A percentile compares a stretch with the other conserved stretches of the same genome.
phyloP scores from a whole-genome alignment of 2,888 invertebrate species.

The Conomelus anceps region DNA sequence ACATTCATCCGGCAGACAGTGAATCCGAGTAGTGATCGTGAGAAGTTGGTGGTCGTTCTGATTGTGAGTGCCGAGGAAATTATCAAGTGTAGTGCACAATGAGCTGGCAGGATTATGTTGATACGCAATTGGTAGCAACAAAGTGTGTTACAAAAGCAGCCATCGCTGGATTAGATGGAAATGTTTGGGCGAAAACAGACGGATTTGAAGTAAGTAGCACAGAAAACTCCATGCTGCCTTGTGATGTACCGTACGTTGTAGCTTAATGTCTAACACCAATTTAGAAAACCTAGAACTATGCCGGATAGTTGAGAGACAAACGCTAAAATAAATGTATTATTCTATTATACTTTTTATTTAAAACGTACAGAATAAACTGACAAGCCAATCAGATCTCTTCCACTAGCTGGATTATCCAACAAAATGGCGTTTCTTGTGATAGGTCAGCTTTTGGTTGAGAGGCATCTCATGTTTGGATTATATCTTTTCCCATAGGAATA shows the following conservation, averaged over 20 bases:
- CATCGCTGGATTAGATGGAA: conserved; percentile 91
- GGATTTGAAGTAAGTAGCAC: conserved; percentile 80
- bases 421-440: conserved; percentile 11
- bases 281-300: background rate
- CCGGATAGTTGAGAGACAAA: background rate
- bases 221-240: background rate
- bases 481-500: background rate
- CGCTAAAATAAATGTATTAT: background rate
- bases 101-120: conserved; percentile 98
- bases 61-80: conserved; percentile 22
- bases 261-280: background rate
- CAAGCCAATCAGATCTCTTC: background rate
- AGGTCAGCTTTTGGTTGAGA: background rate
- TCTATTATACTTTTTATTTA: background rate
- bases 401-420: background rate
- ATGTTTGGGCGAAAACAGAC: conserved; percentile 90
- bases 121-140: conserved; percentile 92
- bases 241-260: background rate
- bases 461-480: background rate
- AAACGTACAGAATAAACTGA: background rate
- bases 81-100: conserved; percentile 48
- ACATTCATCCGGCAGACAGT: conserved; percentile 6
- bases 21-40: conserved; percentile 15
- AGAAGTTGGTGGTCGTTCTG: conserved; percentile 18
- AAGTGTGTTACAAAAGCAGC: conserved; percentile 91